Conservation (phyloP, 2,113 vertebrate species). For the Phocoena sinus region DNA sequence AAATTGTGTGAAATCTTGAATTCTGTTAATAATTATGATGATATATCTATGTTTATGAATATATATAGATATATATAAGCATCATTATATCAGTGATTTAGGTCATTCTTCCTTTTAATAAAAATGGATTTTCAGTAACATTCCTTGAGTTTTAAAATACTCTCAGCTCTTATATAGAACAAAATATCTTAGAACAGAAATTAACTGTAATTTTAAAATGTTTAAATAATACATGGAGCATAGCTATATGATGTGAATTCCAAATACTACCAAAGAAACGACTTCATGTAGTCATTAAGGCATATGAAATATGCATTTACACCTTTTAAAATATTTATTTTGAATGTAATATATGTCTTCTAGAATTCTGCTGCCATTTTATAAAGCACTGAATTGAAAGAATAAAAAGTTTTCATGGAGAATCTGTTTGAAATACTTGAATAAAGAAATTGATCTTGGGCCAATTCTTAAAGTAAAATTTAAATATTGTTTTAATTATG, state of each 20-base stretch:
- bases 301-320: conserved; percentile 50
- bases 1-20: background rate
- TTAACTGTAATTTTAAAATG: conserved; percentile 37
- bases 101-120: background rate
- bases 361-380: conserved; percentile 27
- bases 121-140: background rate
- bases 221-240: conserved; percentile 41
- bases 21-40: background rate
- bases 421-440: background rate
- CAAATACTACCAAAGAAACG: conserved; percentile 10
- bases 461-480: background rate
- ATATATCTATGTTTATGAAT: background rate
- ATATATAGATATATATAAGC: background rate
- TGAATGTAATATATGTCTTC: background rate
- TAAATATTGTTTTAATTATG: conserved; percentile 21
- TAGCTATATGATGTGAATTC: background rate
- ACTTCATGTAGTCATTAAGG: conserved; percentile 38
- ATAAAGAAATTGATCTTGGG: background rate
- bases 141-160: background rate
- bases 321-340: conserved; percentile 49
- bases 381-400: background rate
- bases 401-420: background rate
- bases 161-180: background rate
- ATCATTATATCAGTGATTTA: background rate
- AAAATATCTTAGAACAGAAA: conserved; percentile 15